Evolutionary conservation across 2,888 invertebrate genomes (phyloP).

Genomic region (Xestia ashworthii): DNA sequence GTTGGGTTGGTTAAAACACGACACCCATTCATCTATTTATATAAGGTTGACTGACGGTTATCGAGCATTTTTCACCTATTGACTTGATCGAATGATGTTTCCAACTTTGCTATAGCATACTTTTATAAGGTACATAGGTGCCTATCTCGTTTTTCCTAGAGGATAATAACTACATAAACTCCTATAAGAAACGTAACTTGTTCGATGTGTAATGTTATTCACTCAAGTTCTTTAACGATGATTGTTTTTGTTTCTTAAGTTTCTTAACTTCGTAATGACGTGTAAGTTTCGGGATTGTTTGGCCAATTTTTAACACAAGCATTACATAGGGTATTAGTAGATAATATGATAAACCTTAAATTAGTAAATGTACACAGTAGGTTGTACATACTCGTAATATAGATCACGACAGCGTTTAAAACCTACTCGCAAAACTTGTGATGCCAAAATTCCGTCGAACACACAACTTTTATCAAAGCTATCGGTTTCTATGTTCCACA

Average conservation of each 20-base stretch:
- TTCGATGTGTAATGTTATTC: constrained; percentile 15
- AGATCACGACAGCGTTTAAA: not conserved
- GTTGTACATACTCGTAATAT: not conserved
- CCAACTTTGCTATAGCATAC: not conserved
- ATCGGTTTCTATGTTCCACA: not conserved
- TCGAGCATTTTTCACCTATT: not conserved
- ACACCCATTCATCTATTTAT: no score
- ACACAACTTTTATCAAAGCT: not conserved
- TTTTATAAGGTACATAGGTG: not conserved
- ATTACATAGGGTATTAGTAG: not conserved
- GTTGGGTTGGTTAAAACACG: not conserved
- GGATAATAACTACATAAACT: constrained; percentile 18
- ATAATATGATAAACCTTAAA: not conserved
- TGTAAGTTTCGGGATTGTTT: not conserved
- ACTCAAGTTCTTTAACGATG: constrained; percentile 19
- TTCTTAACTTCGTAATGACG: not conserved
- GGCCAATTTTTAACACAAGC: not conserved
- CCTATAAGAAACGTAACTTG: not conserved
- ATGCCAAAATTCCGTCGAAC: not conserved
- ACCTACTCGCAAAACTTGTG: not conserved
- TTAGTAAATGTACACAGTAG: not conserved
- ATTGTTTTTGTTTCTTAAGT: constrained; percentile 11
- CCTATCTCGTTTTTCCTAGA: not conserved
- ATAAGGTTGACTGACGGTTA: not conserved
- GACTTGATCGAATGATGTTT: not conserved